Conservation (phyloP, 2,888 invertebrate genomes). For the Icerya purchasi region DNA sequence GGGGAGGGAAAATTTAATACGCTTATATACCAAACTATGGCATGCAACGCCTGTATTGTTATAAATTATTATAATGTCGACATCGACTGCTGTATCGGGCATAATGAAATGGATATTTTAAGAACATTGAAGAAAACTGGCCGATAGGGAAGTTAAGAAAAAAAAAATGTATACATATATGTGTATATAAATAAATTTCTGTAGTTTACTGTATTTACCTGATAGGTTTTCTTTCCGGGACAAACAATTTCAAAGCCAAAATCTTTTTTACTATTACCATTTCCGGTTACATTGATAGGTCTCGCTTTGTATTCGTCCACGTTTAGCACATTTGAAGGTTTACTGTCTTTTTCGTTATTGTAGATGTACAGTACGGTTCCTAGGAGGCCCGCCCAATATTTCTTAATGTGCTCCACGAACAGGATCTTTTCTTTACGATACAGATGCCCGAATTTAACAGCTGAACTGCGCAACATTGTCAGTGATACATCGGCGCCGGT, state of each 20-base stretch:
- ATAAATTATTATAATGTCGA: too few species aligned
- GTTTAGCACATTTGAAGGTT: constrained; percentile 19
- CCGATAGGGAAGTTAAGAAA: too few species aligned
- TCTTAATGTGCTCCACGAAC: constrained; percentile 20
- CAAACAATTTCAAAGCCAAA: constrained; percentile 22
- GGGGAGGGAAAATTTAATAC: too few species aligned
- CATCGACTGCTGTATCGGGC: too few species aligned
- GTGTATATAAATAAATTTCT: neutral
- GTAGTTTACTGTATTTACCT: constrained; percentile 17
- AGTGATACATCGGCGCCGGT: constrained; percentile 15
- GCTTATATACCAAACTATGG: too few species aligned
- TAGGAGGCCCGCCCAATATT: constrained; percentile 21
- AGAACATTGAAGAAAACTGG: too few species aligned
- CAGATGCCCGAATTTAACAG: constrained; percentile 20
- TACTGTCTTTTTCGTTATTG: constrained; percentile 20
- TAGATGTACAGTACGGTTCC: constrained; percentile 20
- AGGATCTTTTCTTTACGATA: constrained; percentile 20
- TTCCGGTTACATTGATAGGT: constrained; percentile 12
- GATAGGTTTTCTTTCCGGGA: constrained; percentile 22
- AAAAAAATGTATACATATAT: too few species aligned
- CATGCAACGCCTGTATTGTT: too few species aligned
- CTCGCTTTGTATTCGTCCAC: constrained; percentile 21
- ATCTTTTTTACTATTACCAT: constrained; percentile 18
- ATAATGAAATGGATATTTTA: too few species aligned
- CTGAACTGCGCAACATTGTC: constrained; percentile 14